These are phyloP conservation scores for Caenorhabditis tropicalis DNA, from an alignment of 1,140 invertebrate genomes.

Conservation along the genomic window DNA sequence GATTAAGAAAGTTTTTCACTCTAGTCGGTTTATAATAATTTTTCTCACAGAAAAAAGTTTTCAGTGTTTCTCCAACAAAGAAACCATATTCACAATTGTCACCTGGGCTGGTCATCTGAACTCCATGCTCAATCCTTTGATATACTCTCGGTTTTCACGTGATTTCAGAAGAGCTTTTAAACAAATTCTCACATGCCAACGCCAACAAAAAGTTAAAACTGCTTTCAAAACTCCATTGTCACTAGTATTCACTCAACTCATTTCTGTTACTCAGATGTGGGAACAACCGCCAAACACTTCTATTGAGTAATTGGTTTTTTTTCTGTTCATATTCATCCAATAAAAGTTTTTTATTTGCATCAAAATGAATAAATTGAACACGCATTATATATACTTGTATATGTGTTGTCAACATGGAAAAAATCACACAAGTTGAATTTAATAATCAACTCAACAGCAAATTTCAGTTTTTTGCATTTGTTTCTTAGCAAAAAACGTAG, in stretches of 20 bases:
- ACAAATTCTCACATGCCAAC: constrained; percentile 71
- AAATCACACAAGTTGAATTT: not conserved
- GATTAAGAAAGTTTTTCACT: too few species aligned
- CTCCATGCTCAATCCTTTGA: constrained; percentile 76
- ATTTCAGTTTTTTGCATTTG: too few species aligned
- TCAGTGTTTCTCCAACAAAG: constrained; percentile 72
- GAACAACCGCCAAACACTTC: constrained; percentile 49
- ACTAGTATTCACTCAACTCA: constrained; percentile 69
- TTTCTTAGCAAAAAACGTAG: too few species aligned
- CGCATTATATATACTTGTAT: too few species aligned
- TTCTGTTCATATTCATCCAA: not conserved
- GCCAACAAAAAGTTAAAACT: constrained; percentile 66
- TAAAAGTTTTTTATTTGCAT: too few species aligned
- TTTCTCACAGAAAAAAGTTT: constrained; percentile 70
- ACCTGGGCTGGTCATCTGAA: constrained; percentile 99
- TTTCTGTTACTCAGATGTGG: constrained; percentile 66
- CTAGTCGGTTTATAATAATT: constrained; percentile 64
- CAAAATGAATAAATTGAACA: too few species aligned
- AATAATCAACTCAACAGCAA: too few species aligned
- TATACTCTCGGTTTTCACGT: constrained; percentile 70
- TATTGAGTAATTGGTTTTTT: not conserved
- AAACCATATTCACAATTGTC: constrained; percentile 88
- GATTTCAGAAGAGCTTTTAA: constrained; percentile 71
- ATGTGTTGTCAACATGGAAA: not conserved
- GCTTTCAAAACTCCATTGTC: constrained; percentile 71